Evolutionary conservation across 2,888 invertebrate species (phyloP), one percentile per base, ranked within the genome.

Genomic region (Mamestra brassicae): DNA sequence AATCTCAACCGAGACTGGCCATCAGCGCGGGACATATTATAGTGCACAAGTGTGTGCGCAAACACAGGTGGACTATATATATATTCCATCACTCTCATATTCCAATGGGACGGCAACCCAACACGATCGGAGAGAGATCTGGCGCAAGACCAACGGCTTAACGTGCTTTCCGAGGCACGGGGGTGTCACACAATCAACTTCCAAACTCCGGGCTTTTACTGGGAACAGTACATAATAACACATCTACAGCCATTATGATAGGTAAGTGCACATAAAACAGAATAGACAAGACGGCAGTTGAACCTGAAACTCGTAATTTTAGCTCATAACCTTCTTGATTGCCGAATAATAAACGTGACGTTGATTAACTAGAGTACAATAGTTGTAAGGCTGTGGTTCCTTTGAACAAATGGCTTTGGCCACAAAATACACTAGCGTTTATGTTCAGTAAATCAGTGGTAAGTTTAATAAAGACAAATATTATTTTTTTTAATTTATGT

Each of bases 221-320:
- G 38, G 2, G 4, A 5, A 38, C 38, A 4, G 38, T 42, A 42
- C 42, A 42, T 4, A 6, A 52, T 57, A 71, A 26, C 50, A 71
- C 36, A 45, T 8, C 42, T 55, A 52, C 17, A 17, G 5, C 11
- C 38, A 55, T 75, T 55, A 75, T 6, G 17, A 15, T 11, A 74
- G 47, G 54, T 75, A 77, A 65, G 55, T 54, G 54, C n/a, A 61
- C 76, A 77, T 81, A 75, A 77, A 81, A 77, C 50, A 60, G 42
- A 61, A 60, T 50, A 50, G 76, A 65, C 81, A 81, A 77, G 81
- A 81, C n/a, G 76, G 36, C 26, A 50, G 42, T 55, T 65, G 34
- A 65, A 77, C 76, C 64, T 65, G 64, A 81, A 81, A 60, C 76
- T 75, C 77, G 81, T 77, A 81, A 77, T 75, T 61, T 45, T 52